Conservation (phyloP, 2,113 vertebrate genomes). For the Calidris pygmaea region DNA sequence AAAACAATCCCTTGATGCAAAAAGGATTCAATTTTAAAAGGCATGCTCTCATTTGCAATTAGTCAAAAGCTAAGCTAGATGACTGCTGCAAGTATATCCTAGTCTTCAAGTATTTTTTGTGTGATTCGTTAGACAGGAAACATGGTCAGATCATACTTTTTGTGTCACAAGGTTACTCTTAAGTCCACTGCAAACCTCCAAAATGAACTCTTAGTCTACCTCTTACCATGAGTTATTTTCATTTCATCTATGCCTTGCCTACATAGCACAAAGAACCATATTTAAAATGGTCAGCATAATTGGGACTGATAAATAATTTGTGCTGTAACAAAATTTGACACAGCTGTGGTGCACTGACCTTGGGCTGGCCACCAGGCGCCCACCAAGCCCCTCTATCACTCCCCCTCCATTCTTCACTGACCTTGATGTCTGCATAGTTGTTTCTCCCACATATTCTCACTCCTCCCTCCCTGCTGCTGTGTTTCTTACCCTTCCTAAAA, state of each 20-base stretch:
- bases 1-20: neutral
- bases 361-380: neutral
- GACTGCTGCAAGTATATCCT: neutral
- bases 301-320: neutral
- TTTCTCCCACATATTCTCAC: neutral
- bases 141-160: neutral
- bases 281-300: neutral
- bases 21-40: neutral
- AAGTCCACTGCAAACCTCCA: neutral
- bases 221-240: neutral
- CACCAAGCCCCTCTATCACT: accelerated
- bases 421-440: neutral
- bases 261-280: neutral
- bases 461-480: neutral
- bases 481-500: neutral
- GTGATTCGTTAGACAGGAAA: neutral
- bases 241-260: neutral
- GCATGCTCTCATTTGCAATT: neutral
- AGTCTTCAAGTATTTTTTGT: neutral
- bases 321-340: neutral
- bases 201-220: neutral
- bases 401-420: neutral
- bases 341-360: neutral
- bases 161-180: neutral
- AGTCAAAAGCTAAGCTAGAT: neutral